These are phyloP conservation scores for Kradibia gibbosae DNA, from an alignment of 1,140 invertebrate genomes.

Conservation along the genomic window DNA sequence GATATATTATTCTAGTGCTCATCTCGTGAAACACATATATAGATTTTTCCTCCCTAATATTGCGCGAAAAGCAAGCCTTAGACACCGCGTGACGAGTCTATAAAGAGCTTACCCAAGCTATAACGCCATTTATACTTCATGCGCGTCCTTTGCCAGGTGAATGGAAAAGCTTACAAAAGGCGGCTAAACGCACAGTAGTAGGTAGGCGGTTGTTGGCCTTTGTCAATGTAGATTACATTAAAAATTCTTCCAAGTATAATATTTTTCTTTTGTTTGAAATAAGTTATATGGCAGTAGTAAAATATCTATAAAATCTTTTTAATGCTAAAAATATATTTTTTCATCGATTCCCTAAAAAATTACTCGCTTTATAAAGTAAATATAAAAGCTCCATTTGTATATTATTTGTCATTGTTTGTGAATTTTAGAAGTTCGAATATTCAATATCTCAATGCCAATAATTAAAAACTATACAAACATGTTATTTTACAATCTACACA, in stretches of 20 bases:
- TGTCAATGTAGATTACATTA: background rate
- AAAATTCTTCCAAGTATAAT: background rate
- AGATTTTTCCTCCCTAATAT: background rate
- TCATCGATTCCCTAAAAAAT: too few relatives aligned
- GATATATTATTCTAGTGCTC: background rate
- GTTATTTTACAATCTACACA: too few relatives aligned
- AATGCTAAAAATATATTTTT: too few relatives aligned
- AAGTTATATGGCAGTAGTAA: background rate
- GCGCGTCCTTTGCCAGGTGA: background rate
- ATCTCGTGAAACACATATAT: background rate
- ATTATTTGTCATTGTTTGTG: too few relatives aligned
- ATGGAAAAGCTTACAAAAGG: constrained; percentile 4
- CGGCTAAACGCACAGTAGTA: background rate
- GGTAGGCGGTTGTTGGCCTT: background rate
- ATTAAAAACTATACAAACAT: too few relatives aligned
- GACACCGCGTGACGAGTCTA: background rate
- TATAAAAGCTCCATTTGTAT: too few relatives aligned
- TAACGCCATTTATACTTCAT: constrained; percentile 16
- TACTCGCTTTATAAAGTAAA: too few relatives aligned
- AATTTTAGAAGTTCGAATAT: too few relatives aligned
- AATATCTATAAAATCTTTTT: background rate
- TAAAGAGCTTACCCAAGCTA: background rate
- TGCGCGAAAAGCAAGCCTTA: constrained; percentile 22
- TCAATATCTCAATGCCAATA: too few relatives aligned
- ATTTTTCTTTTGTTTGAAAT: background rate